phyloP scores from a whole-genome alignment of 2,888 invertebrate species.

The Hirtodrosophila trivittata region DNA sequence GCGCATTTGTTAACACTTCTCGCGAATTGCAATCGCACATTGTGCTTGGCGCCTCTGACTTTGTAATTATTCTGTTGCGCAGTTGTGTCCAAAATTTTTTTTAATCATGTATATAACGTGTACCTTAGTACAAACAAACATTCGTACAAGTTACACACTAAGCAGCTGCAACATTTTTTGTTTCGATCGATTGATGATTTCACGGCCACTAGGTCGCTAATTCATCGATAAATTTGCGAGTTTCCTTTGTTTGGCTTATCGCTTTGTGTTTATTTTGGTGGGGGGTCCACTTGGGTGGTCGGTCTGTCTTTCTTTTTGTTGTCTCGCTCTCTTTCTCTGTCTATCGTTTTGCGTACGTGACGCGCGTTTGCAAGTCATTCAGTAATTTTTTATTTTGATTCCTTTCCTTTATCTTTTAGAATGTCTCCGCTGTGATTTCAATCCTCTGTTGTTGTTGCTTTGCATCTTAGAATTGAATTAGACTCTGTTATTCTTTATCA shows the following conservation, averaged over 20 bases:
- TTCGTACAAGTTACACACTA: not conserved
- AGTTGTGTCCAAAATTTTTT: slow-evolving; percentile 50
- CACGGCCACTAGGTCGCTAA: slow-evolving; percentile 34
- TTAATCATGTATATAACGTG: slow-evolving; percentile 39
- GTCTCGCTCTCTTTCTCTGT: slow-evolving; percentile 2
- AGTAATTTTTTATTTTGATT: slow-evolving; percentile 20
- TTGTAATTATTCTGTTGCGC: slow-evolving; percentile 67
- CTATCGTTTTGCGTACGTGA: slow-evolving; percentile 62
- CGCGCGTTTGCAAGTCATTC: slow-evolving; percentile 46
- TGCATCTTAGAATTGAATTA: slow-evolving; percentile 22
- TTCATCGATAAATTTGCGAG: slow-evolving; percentile 56
- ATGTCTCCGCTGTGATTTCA: slow-evolving; percentile 26
- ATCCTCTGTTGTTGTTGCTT: slow-evolving; percentile 7
- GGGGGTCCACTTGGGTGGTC: slow-evolving; percentile 63
- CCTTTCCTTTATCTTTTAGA: slow-evolving; percentile 50
- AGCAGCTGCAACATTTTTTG: slow-evolving; percentile 17
- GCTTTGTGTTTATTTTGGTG: slow-evolving; percentile 19
- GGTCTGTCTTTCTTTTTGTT: not conserved
- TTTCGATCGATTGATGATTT: slow-evolving; percentile 33
- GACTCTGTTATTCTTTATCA: slow-evolving; percentile 55
- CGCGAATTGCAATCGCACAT: slow-evolving; percentile 50
- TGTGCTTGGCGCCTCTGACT: slow-evolving; percentile 38
- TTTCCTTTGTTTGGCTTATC: slow-evolving; percentile 54
- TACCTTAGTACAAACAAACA: not conserved
- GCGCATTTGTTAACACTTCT: slow-evolving; percentile 50